Evolutionary conservation across 2,888 invertebrate genomes (phyloP).

Genomic region (Mamestra brassicae): DNA sequence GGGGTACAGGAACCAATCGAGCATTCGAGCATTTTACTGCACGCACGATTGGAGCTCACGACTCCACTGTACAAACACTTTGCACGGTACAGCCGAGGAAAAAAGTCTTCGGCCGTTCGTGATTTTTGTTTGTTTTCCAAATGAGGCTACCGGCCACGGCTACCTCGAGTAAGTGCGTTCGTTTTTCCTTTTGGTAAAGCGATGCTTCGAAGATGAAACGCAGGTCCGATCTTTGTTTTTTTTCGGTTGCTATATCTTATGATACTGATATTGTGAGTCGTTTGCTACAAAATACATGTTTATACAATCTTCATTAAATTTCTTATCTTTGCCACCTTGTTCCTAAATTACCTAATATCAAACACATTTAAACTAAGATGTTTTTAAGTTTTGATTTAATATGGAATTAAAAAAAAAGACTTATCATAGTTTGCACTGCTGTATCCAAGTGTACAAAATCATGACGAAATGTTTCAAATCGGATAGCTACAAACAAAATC

Average conservation of each 20-base stretch:
- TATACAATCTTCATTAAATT: constrained; percentile 1
- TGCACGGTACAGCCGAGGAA: constrained; percentile 68
- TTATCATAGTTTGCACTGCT: constrained; percentile 5
- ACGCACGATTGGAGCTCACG: constrained; percentile 86
- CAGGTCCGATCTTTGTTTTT: constrained; percentile 23
- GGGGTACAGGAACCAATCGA: constrained; percentile 79
- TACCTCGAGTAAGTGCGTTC: constrained; percentile 41
- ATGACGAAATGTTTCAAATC: constrained; percentile 69
- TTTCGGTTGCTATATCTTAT: constrained; percentile 1
- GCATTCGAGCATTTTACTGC: constrained; percentile 76
- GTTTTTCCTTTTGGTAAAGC: constrained; percentile 52
- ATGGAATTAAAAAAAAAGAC: background rate
- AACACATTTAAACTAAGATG: background rate
- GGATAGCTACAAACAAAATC: constrained; percentile 65
- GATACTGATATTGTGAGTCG: constrained; percentile 2
- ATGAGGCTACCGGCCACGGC: constrained; percentile 51
- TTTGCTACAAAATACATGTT: constrained; percentile 2
- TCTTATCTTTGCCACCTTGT: background rate
- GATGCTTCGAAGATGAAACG: constrained; percentile 30
- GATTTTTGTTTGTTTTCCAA: constrained; percentile 67
- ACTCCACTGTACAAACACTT: constrained; percentile 81
- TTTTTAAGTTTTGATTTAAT: background rate
- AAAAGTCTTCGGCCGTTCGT: constrained; percentile 66
- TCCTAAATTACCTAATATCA: background rate
- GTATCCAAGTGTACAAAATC: constrained; percentile 58